Conservation (phyloP, 2,888 invertebrate genomes). For the Rotaria sp. region DNA sequence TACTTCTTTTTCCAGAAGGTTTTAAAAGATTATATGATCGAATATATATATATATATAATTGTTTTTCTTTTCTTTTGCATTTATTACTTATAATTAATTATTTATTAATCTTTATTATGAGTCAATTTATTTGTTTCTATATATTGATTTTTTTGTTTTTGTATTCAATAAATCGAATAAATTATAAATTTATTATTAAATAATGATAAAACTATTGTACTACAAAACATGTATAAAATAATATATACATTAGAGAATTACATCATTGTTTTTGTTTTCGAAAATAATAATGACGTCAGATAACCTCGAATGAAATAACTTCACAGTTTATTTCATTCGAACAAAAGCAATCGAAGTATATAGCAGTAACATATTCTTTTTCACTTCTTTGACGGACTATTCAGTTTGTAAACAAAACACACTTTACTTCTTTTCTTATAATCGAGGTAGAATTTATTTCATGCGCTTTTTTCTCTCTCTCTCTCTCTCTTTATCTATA, state of each 20-base stretch:
- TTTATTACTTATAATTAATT: too few species aligned
- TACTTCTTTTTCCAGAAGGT: too few species aligned
- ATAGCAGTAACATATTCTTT: neutral
- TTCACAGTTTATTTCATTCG: neutral
- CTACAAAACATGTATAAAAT: too few species aligned
- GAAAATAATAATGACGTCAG: neutral
- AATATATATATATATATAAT: too few species aligned
- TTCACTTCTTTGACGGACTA: neutral
- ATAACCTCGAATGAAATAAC: neutral
- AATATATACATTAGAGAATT: neutral
- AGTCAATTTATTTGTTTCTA: too few species aligned
- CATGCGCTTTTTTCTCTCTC: neutral
- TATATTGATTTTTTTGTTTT: too few species aligned
- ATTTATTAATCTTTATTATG: too few species aligned
- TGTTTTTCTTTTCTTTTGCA: too few species aligned
- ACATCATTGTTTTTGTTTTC: neutral
- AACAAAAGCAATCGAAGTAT: neutral
- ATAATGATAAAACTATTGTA: too few species aligned
- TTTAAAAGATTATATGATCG: too few species aligned
- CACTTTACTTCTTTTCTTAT: neutral
- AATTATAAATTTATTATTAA: too few species aligned
- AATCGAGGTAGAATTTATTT: neutral
- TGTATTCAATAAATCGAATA: too few species aligned
- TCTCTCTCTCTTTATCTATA: neutral
- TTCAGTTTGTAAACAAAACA: neutral